phyloP scores from a whole-genome alignment of 1,140 invertebrate species.

The Drosophila teissieri region DNA sequence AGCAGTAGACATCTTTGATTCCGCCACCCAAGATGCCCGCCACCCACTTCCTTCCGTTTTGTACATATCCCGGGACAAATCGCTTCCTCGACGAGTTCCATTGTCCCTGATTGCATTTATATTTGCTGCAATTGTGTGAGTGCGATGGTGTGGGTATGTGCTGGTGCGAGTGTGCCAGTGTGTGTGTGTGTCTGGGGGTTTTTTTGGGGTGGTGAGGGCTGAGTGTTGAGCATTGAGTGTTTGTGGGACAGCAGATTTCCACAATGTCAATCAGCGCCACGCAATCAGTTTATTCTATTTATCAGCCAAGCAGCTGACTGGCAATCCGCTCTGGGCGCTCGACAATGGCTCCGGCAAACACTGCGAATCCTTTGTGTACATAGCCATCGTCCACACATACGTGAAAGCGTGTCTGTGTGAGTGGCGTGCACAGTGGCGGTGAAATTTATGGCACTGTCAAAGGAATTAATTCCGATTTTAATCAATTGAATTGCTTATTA shows the following conservation, averaged over 20 bases:
- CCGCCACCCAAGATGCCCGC: conserved; percentile 4
- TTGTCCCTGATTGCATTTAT: conserved; percentile 68
- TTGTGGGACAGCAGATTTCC: conserved; percentile 41
- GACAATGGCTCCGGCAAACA: conserved; percentile 44
- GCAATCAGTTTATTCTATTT: conserved; percentile 80
- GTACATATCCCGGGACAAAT: conserved; percentile 52
- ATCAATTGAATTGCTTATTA: not conserved
- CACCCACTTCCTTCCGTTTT: conserved; percentile 33
- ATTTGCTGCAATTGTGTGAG: conserved; percentile 60
- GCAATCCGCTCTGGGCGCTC: conserved; percentile 53
- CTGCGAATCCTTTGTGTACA: conserved; percentile 46
- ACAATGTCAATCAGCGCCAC: conserved; percentile 70
- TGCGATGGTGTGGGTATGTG: too few species aligned
- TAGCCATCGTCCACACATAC: conserved; percentile 12
- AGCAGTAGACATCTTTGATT: conserved; percentile 36
- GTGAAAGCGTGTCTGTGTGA: not conserved
- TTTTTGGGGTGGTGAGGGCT: conserved; percentile 8
- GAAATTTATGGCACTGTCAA: not conserved
- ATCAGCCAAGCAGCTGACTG: conserved; percentile 71
- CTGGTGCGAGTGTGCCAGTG: not conserved
- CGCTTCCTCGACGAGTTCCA: conserved; percentile 33
- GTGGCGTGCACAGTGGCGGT: conserved; percentile 18
- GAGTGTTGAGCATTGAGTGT: conserved; percentile 5
- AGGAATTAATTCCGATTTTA: not conserved
- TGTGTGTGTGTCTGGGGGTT: conserved; percentile 7